Percentiles rank a stretch among this genome's conserved stretches.
These are phyloP conservation scores for Shinisaurus crocodilurus DNA, from an alignment of 2,113 vertebrate species.

Conservation along the genomic window DNA sequence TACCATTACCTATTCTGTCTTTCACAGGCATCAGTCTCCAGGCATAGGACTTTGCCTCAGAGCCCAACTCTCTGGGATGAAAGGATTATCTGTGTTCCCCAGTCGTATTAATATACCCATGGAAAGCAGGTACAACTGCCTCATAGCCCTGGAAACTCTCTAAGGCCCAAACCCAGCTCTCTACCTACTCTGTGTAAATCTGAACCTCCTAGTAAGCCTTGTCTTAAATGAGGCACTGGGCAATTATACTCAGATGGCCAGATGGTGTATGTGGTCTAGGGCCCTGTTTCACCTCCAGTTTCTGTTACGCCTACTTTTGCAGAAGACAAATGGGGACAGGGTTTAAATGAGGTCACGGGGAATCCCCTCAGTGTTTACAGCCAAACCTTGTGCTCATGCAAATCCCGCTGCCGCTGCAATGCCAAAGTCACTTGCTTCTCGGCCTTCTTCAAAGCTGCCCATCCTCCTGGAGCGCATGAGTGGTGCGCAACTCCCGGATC, in stretches of 20 bases:
- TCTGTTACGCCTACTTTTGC: background rate
- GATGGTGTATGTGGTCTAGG: background rate
- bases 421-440: conserved; percentile 77
- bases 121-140: background rate
- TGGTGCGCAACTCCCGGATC: conserved; percentile 87
- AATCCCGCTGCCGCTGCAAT: conserved; percentile 79
- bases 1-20: background rate
- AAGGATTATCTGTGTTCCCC: background rate
- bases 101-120: background rate
- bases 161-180: background rate
- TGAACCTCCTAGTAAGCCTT: background rate
- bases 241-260: background rate
- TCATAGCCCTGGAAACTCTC: background rate
- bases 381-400: conserved; percentile 79
- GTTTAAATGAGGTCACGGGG: background rate
- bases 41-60: background rate
- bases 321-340: background rate
- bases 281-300: background rate
- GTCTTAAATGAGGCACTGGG: background rate
- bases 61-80: background rate
- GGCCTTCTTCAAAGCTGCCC: conserved; percentile 77
- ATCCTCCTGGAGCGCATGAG: conserved; percentile 82
- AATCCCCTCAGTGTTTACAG: background rate
- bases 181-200: background rate
- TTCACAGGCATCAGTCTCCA: background rate